phyloP scores from a whole-genome alignment of 2,797 vertebrate species.

The Pangasius djambal region DNA sequence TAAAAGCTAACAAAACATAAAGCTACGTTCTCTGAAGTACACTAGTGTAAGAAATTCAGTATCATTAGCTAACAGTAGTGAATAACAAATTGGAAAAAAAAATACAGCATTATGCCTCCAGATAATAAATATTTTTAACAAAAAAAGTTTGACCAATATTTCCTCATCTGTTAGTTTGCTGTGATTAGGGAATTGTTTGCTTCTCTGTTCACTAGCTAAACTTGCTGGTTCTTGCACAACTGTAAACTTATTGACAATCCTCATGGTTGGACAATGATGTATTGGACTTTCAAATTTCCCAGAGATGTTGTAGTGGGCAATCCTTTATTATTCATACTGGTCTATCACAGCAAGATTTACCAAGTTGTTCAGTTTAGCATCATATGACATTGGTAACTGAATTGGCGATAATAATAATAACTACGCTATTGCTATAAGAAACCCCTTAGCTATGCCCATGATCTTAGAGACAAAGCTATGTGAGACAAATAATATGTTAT shows the following conservation, averaged over 20 bases:
- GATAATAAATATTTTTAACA: neutral
- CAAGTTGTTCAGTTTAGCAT: neutral
- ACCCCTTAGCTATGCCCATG: neutral
- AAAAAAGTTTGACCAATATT: neutral
- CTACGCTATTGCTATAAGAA: neutral
- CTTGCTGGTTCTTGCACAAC: neutral
- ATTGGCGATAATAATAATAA: neutral
- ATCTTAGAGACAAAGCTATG: neutral
- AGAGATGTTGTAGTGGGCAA: neutral
- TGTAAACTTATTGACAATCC: neutral
- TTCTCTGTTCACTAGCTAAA: neutral
- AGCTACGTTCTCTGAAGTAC: neutral
- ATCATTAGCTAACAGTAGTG: neutral
- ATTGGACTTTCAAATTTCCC: neutral
- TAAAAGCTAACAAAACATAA: neutral
- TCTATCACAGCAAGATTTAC: neutral
- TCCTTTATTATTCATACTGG: neutral
- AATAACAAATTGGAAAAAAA: neutral
- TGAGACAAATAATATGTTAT: neutral
- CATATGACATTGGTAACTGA: neutral
- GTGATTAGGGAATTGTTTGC: neutral
- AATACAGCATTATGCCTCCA: neutral
- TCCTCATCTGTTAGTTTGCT: neutral
- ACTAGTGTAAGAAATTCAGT: neutral
- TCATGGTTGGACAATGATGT: neutral